Evolutionary conservation across 2,797 vertebrate species (phyloP).

Genomic region (Micropoecilia bifurca): DNA sequence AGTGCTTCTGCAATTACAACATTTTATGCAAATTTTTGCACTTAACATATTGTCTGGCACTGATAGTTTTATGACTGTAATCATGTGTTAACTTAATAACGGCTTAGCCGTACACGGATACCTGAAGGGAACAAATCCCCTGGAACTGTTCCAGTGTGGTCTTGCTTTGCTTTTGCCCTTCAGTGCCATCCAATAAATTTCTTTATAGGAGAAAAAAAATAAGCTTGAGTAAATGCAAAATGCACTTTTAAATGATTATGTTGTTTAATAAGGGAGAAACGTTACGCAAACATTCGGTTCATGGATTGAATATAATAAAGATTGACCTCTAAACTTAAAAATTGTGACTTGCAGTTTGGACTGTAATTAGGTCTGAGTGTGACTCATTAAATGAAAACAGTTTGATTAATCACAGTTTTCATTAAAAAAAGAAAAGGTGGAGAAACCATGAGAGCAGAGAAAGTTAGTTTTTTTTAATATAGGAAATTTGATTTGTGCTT

Average conservation of each 20-base stretch:
- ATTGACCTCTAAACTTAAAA: not conserved
- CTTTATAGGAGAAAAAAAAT: not conserved
- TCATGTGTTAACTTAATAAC: not conserved
- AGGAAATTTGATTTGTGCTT: not conserved
- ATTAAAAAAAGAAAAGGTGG: not conserved
- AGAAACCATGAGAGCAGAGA: not conserved
- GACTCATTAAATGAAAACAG: not conserved
- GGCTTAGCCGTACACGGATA: not conserved
- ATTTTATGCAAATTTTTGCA: slow-evolving; percentile 2
- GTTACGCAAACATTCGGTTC: not conserved
- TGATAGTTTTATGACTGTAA: not conserved
- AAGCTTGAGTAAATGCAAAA: not conserved
- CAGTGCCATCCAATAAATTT: not conserved
- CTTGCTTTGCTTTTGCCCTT: not conserved
- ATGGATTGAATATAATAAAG: not conserved
- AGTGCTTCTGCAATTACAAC: not conserved
- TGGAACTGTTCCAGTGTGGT: not conserved
- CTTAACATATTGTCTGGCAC: not conserved
- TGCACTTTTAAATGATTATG: not conserved
- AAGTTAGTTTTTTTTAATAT: not conserved
- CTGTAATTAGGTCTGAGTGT: not conserved
- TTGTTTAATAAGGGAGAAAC: not conserved
- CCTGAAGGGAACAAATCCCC: not conserved
- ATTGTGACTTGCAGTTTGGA: not conserved
- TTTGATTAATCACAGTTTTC: not conserved